A percentile compares a stretch with the other conserved stretches of the same genome.
Evolutionary conservation across 2,113 vertebrate genomes (phyloP).

Genomic region (Psettodes erumei): DNA sequence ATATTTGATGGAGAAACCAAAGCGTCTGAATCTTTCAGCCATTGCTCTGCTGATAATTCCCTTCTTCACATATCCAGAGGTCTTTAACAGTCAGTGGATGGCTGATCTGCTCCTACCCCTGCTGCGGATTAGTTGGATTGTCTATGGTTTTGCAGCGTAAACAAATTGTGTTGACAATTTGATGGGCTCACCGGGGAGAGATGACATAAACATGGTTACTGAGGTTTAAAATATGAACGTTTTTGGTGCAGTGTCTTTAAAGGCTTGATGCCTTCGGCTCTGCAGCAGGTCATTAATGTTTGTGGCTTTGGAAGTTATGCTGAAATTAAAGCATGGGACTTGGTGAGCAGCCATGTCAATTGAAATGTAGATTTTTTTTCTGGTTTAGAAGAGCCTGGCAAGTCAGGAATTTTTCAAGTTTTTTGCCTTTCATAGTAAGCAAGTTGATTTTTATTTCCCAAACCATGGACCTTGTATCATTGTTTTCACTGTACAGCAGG

Average conservation of each 20-base stretch:
- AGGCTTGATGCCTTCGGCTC: slow-evolving; percentile 2
- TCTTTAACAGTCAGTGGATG: neutral
- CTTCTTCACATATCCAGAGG: neutral
- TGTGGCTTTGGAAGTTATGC: neutral
- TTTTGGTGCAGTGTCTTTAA: neutral
- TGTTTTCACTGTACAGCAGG: neutral
- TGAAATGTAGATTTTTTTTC: neutral
- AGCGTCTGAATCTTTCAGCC: neutral
- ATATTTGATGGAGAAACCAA: neutral
- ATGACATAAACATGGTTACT: slow-evolving; percentile 10
- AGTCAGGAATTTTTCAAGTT: neutral
- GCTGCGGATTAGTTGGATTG: slow-evolving; percentile 8
- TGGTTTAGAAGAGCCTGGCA: neutral
- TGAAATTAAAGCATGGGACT: neutral
- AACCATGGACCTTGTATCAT: neutral
- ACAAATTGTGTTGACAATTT: slow-evolving; percentile 22
- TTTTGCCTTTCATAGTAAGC: neutral
- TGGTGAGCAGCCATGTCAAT: neutral
- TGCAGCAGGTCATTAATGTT: slow-evolving; percentile 4
- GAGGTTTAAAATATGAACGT: slow-evolving; percentile 3
- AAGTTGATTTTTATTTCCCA: neutral
- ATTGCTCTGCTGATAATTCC: neutral
- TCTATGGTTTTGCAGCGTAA: slow-evolving; percentile 9
- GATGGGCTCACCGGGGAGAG: slow-evolving; percentile 5
- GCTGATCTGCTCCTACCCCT: neutral